These are phyloP conservation scores for Philereme vetulata DNA, from an alignment of 2,888 invertebrate genomes.

Conservation along the genomic window DNA sequence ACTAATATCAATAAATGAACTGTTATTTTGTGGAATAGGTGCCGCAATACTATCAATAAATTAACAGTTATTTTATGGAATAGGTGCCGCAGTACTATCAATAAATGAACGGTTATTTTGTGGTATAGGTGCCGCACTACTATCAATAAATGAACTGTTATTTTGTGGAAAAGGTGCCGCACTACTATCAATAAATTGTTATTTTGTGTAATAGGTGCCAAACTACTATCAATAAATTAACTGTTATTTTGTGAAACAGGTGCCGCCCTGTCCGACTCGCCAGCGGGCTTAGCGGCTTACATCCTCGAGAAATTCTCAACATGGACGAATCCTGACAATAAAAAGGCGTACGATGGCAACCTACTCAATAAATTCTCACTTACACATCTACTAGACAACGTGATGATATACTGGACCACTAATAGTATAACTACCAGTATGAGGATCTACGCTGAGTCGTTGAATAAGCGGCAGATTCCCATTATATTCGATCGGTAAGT, in stretches of 20 bases:
- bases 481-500: slow-evolving; percentile 62
- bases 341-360: slow-evolving; percentile 85
- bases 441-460: slow-evolving; percentile 85
- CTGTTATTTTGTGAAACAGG: slow-evolving; percentile 68
- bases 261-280: slow-evolving; percentile 88
- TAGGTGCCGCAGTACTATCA: slow-evolving; percentile 89
- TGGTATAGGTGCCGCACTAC: too few relatives aligned
- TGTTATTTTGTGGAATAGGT: too few relatives aligned
- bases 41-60: too few relatives aligned
- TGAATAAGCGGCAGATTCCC: slow-evolving; percentile 53
- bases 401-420: slow-evolving; percentile 83
- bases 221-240: too few relatives aligned
- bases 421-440: slow-evolving; percentile 76
- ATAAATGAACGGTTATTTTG: too few relatives aligned
- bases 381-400: slow-evolving; percentile 76
- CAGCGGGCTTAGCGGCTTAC: slow-evolving; percentile 94
- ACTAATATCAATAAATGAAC: too few relatives aligned
- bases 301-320: slow-evolving; percentile 94
- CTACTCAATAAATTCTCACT: slow-evolving; percentile 74
- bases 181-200: too few relatives aligned
- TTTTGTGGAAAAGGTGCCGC: slow-evolving; percentile 81
- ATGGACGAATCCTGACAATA: slow-evolving; percentile 85
- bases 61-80: too few relatives aligned
- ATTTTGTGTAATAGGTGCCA: too few relatives aligned
- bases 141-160: too few relatives aligned